Base-by-base conservation (phyloP, 2,113 vertebrate species). In the Maccullochella peelii region DNA sequence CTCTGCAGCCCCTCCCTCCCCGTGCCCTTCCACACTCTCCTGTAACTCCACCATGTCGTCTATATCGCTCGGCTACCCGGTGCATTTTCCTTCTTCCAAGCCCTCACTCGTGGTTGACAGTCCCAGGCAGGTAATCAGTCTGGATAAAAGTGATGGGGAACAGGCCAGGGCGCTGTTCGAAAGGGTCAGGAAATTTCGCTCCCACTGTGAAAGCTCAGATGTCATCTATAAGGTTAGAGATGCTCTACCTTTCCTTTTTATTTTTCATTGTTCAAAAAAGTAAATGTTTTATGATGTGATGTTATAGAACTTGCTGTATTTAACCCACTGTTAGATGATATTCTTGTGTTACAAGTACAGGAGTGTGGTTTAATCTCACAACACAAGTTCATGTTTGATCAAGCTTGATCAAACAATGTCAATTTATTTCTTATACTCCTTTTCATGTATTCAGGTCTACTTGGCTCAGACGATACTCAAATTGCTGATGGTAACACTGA, bases 101-200 rank as follows among this genome's bases (percentile, higher is more conserved):
- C 83, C 76, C 5, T 69, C 86, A 0, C 10, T 88, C 10, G 11
- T 83, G 42, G 85, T 81, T 0, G 87, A 93, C 4, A 72, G 76
- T 23, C 85, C 92, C 36, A 71, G 82, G 40, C 88, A 82, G 6
- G 76, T 83, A 0, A 88, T 93, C 18, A 94, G 93, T 15, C 85
- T 97, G 63, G 96, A 95, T 83, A 94, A 93, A 66, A 96, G 95
- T 57, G 96, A 97, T 1, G 93, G 95, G 33, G 96, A 97, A 68
- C 95, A 96, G 80, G 95, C 96, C 27, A 90, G 95, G 79, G 96
- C 96, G 0, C 93, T 97, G 59, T 97, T 97, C n/a, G 96, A 97
- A 86, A 92, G 95, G 79, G 95, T 97, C 54, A 85, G 95, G 69
- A 94, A 93, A 54, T 97, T 97, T 73, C 89, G 95, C 4, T 80